A percentile compares a stretch with the other conserved stretches of the same genome.
These are phyloP conservation scores for Polypedilum pembai DNA, from an alignment of 1,140 invertebrate genomes.

Conservation along the genomic window DNA sequence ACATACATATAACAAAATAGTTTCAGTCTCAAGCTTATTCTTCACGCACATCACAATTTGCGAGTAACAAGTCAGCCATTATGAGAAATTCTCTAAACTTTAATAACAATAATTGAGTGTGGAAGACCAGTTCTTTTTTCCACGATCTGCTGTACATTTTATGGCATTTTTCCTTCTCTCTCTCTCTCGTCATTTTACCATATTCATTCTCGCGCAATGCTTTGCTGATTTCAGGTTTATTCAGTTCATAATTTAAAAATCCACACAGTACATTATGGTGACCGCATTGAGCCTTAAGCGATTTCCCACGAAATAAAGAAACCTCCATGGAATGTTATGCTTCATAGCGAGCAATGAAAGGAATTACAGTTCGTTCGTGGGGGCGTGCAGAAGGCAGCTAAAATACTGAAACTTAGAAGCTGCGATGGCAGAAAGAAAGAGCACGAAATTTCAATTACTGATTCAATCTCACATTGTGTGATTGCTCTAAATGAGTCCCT, in stretches of 20 bases:
- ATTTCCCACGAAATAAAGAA: conserved; percentile 22
- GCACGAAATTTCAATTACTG: conserved; percentile 26
- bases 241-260: conserved; percentile 19
- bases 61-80: neutral
- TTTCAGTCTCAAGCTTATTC: neutral
- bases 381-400: conserved; percentile 20
- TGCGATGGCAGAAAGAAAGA: neutral
- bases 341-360: neutral
- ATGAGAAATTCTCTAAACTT: neutral
- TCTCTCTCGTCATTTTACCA: neutral
- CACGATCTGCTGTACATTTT: neutral
- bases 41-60: conserved; percentile 5
- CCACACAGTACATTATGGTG: conserved; percentile 5
- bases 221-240: conserved; percentile 12
- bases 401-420: conserved; percentile 14
- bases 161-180: neutral
- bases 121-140: conserved; percentile 15
- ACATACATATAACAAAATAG: too few species aligned
- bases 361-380: neutral
- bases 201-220: neutral
- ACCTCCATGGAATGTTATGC: neutral
- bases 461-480: neutral
- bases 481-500: neutral
- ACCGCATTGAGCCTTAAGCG: conserved; percentile 1
- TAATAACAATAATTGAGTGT: conserved; percentile 15